Evolutionary conservation across 2,797 vertebrate species (phyloP).

Genomic region (Sebastes miniatus): DNA sequence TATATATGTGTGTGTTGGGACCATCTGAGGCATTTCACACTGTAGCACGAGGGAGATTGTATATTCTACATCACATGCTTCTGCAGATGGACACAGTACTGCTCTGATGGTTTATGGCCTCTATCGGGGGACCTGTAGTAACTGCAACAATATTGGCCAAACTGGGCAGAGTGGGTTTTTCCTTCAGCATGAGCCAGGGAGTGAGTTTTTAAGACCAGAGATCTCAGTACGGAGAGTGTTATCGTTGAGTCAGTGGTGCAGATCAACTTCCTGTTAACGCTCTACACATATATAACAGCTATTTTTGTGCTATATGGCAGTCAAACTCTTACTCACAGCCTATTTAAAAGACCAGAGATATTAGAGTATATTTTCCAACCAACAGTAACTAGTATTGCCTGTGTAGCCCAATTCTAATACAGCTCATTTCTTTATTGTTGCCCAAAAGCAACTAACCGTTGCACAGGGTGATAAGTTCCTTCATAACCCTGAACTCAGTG

Average conservation of each 20-base stretch:
- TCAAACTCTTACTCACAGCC: not conserved
- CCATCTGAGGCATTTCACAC: not conserved
- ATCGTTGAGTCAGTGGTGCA: not conserved
- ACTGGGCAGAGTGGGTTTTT: not conserved
- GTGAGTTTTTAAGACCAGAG: not conserved
- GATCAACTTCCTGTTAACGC: not conserved
- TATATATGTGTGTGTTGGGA: not conserved
- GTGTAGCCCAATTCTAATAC: not conserved
- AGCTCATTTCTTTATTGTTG: not conserved
- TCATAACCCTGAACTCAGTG: not conserved
- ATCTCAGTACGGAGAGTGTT: not conserved
- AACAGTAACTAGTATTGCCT: not conserved
- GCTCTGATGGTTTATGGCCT: not conserved
- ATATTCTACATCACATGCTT: not conserved
- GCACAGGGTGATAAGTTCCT: not conserved
- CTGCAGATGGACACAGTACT: not conserved
- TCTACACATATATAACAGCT: not conserved
- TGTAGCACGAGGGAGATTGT: not conserved
- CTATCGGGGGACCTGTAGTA: not conserved
- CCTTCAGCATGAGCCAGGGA: not conserved
- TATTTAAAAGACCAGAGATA: not conserved
- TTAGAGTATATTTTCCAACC: not conserved
- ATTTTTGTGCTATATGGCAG: not conserved
- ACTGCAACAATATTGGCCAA: not conserved
- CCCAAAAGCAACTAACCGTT: not conserved